A percentile compares a stretch with the other conserved stretches of the same genome.
These are phyloP conservation scores for Heliconius ismenius DNA, from an alignment of 2,888 invertebrate genomes.

Conservation along the genomic window DNA sequence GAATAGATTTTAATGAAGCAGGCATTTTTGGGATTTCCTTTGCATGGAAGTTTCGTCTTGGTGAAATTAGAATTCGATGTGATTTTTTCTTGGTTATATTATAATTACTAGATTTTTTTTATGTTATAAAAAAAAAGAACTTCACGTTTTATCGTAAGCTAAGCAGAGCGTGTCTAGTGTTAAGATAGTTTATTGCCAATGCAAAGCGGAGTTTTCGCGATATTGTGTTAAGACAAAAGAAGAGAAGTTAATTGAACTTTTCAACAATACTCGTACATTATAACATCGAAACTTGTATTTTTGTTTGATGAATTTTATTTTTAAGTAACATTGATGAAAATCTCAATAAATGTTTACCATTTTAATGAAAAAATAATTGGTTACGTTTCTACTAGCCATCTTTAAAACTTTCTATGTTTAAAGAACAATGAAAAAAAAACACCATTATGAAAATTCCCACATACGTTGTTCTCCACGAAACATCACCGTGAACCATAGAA, in stretches of 20 bases:
- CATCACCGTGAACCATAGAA: constrained; percentile 2
- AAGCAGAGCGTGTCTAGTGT: not conserved
- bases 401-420: not conserved
- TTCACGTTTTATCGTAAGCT: not conserved
- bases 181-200: too few species aligned
- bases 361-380: too few species aligned
- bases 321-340: too few species aligned
- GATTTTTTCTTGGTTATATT: not conserved
- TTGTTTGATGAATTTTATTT: too few species aligned
- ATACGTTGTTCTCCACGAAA: not conserved
- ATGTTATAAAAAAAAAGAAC: not conserved
- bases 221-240: too few species aligned
- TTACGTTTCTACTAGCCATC: not conserved
- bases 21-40: constrained; percentile 53
- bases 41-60: constrained; percentile 29
- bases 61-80: not conserved
- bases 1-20: constrained; percentile 68
- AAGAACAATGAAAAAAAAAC: not conserved
- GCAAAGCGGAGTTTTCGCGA: too few species aligned
- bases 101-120: not conserved
- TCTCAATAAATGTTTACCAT: too few species aligned
- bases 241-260: too few species aligned
- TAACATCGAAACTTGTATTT: too few species aligned
- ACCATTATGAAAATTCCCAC: not conserved
- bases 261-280: too few species aligned